A percentile compares a stretch with the other conserved stretches of the same genome.
Evolutionary conservation across 2,888 invertebrate species (phyloP).

Genomic region (Lasioglossum vierecki): DNA sequence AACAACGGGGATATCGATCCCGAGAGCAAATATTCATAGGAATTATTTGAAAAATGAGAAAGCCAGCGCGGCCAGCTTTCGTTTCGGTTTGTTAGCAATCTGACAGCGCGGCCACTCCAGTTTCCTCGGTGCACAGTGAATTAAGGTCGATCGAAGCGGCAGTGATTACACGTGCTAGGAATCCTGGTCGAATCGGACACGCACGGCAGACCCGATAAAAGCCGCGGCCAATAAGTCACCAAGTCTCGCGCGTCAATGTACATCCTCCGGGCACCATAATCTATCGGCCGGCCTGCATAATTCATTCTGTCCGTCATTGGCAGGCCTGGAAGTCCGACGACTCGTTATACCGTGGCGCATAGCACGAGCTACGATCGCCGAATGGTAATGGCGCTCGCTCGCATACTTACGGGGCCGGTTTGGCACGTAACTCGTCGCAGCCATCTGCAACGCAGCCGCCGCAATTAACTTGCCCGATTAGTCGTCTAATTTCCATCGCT

Average conservation of each 20-base stretch:
- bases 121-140: not conserved
- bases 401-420: conserved; percentile 63
- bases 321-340: conserved; percentile 67
- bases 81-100: not conserved
- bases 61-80: not conserved
- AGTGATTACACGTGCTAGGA: conserved; percentile 23
- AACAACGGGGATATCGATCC: no score
- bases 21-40: no score
- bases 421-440: conserved; percentile 59
- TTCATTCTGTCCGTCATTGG: conserved; percentile 71
- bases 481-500: conserved; percentile 56
- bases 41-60: not conserved
- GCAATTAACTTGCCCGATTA: conserved; percentile 61
- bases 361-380: conserved; percentile 59
- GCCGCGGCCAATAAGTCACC: conserved; percentile 62
- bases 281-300: conserved; percentile 72
- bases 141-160: conserved; percentile 18
- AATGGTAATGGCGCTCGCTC: conserved; percentile 65
- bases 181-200: conserved; percentile 49
- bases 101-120: not conserved
- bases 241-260: conserved; percentile 63
- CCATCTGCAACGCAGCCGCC: conserved; percentile 25
- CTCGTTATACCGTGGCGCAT: conserved; percentile 64
- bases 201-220: conserved; percentile 60
- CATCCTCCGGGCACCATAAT: conserved; percentile 71